A percentile compares a stretch with the other conserved stretches of the same genome.
phyloP scores from a whole-genome alignment of 92 coral and sea anemone species.

The Metridium senile region DNA sequence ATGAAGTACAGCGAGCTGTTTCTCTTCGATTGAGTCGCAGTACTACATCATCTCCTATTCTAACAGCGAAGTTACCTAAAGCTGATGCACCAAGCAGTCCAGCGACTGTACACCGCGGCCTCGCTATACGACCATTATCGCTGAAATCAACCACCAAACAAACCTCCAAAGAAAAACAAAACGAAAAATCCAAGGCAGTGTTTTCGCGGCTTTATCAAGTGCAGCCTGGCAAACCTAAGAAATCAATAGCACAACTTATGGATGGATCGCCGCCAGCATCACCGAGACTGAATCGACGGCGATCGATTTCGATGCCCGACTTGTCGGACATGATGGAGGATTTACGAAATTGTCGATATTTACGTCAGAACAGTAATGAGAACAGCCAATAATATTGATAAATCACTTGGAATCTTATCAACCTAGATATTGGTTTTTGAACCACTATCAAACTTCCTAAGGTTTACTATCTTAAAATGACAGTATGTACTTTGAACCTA shows the following conservation, averaged over 20 bases:
- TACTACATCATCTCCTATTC: conserved; percentile 22
- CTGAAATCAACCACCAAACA: conserved; percentile 17
- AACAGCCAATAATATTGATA: background rate
- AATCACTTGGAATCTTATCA: too few species aligned
- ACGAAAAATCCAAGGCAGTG: conserved; percentile 38
- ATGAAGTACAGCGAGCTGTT: background rate
- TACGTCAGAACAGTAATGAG: conserved; percentile 36
- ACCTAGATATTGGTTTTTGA: too few species aligned
- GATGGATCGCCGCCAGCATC: conserved; percentile 6
- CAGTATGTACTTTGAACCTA: too few species aligned
- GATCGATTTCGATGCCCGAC: conserved; percentile 77
- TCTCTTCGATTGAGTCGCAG: conserved; percentile 5
- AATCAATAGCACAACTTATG: conserved; percentile 26
- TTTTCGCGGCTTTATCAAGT: conserved; percentile 56
- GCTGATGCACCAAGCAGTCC: conserved; percentile 3
- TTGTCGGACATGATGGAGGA: conserved; percentile 59
- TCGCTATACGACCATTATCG: conserved; percentile 41
- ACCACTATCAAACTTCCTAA: too few species aligned
- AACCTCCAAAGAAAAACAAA: conserved; percentile 26
- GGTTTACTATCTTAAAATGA: too few species aligned
- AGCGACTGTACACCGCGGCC: conserved; percentile 39
- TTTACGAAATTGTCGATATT: conserved; percentile 67
- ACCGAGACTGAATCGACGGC: conserved; percentile 41
- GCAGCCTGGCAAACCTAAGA: conserved; percentile 38
- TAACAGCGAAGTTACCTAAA: conserved; percentile 28